Conservation (phyloP, 1,140 invertebrate genomes). For the Acromyrmex charruanus region DNA sequence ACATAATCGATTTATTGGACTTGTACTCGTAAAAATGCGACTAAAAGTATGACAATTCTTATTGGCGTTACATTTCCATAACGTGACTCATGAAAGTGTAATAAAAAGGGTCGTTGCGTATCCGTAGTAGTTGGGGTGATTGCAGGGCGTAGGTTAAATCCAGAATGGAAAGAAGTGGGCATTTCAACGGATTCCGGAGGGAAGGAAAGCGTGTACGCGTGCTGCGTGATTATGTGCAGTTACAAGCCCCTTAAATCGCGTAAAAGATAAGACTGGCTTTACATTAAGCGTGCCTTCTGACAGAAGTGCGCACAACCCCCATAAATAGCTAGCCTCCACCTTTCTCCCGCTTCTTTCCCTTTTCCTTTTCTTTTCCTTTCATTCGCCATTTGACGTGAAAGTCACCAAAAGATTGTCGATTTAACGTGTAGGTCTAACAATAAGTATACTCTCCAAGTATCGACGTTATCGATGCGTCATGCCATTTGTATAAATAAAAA, state of each 20-base stretch:
- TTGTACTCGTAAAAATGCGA: not conserved
- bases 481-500: not conserved
- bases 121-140: conserved; percentile 38
- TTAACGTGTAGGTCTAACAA: not conserved
- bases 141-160: conserved; percentile 56
- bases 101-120: conserved; percentile 60
- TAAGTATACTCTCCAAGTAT: not conserved
- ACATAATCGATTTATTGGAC: conserved; percentile 19
- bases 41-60: conserved; percentile 18
- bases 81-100: conserved; percentile 62
- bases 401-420: conserved; percentile 20
- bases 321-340: conserved; percentile 67
- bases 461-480: not conserved
- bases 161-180: conserved; percentile 57
- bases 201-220: conserved; percentile 70
- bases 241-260: conserved; percentile 77
- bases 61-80: conserved; percentile 36
- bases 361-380: conserved; percentile 10
- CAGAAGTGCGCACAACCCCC: conserved; percentile 70
- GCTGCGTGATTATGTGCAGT: conserved; percentile 78
- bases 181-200: conserved; percentile 73
- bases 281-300: conserved; percentile 73
- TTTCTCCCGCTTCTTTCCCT: conserved; percentile 13
- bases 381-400: conserved; percentile 11
- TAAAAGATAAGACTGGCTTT: conserved; percentile 78